Evolutionary conservation across 2,113 vertebrate genomes (phyloP).

Genomic region (Amphilophus citrinellus): DNA sequence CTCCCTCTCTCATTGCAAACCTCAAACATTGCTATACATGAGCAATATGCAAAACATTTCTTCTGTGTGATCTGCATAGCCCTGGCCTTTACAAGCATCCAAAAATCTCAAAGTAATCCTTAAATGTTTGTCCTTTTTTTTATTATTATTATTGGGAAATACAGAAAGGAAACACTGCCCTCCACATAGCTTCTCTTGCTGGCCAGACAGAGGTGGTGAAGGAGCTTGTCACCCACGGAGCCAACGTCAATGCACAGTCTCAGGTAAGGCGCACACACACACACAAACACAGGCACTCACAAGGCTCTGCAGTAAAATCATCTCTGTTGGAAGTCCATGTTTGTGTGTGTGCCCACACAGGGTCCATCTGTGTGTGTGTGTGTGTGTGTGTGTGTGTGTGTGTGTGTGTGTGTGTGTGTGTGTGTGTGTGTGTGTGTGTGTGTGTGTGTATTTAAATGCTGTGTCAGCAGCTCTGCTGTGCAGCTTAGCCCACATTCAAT

Average conservation of each 20-base stretch:
- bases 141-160: not conserved
- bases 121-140: not conserved
- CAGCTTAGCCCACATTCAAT: conserved; percentile 39
- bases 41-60: conserved; percentile 1
- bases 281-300: not conserved
- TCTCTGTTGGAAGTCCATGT: not conserved
- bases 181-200: conserved; percentile 96
- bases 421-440: not conserved
- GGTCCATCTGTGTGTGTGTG: not conserved
- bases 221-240: conserved; percentile 90
- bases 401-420: not conserved
- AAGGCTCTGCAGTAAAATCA: not conserved
- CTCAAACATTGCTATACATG: not conserved
- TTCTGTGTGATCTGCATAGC: not conserved
- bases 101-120: not conserved
- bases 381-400: not conserved
- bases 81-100: not conserved
- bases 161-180: conserved; percentile 98
- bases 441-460: conserved; percentile 5
- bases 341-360: conserved; percentile 1
- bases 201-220: conserved; percentile 96
- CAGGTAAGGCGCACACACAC: conserved; percentile 85
- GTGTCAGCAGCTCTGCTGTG: conserved; percentile 56
- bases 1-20: too few relatives aligned
- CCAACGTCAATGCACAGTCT: conserved; percentile 95